These are phyloP conservation scores for Platynereis dumerilii DNA, from an alignment of 2,888 invertebrate genomes.

Conservation along the genomic window DNA sequence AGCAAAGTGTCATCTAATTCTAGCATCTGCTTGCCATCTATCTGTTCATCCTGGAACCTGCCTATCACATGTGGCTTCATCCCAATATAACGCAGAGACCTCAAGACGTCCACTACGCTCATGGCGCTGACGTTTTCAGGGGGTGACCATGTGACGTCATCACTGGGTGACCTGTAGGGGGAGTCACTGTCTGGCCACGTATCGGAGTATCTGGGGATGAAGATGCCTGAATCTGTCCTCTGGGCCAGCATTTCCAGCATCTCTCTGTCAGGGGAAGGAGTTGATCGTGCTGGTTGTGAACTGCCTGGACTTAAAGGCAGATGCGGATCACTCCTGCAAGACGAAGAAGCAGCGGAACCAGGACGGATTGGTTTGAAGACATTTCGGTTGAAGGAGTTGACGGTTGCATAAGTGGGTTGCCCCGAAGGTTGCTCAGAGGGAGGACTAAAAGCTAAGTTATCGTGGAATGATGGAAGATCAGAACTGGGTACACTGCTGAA, in stretches of 20 bases:
- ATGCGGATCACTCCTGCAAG: background rate
- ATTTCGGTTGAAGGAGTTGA: background rate
- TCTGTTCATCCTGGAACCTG: slow-evolving; percentile 54
- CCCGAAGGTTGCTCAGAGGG: background rate
- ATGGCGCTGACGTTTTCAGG: slow-evolving; percentile 47
- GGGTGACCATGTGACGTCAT: slow-evolving; percentile 51
- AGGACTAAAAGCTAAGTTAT: background rate
- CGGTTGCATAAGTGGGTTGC: background rate
- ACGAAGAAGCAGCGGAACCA: slow-evolving; percentile 3
- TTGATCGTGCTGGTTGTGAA: background rate
- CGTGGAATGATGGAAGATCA: background rate
- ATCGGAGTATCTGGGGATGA: slow-evolving; percentile 12
- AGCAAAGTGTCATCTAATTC: slow-evolving; percentile 52
- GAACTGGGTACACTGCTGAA: background rate
- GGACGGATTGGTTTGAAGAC: slow-evolving; percentile 17
- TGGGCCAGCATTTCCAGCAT: background rate
- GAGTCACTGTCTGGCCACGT: slow-evolving; percentile 18
- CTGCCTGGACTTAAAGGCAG: background rate
- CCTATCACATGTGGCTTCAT: slow-evolving; percentile 56
- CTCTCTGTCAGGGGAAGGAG: slow-evolving; percentile 17
- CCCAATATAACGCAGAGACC: slow-evolving; percentile 55
- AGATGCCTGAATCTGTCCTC: slow-evolving; percentile 20
- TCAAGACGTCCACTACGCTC: slow-evolving; percentile 53
- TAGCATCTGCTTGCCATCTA: slow-evolving; percentile 55
- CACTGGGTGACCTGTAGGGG: slow-evolving; percentile 16